A percentile compares a stretch with the other conserved stretches of the same genome.
Evolutionary conservation across 1,140 invertebrate species (phyloP).

Genomic region (Drosophila ironensis): DNA sequence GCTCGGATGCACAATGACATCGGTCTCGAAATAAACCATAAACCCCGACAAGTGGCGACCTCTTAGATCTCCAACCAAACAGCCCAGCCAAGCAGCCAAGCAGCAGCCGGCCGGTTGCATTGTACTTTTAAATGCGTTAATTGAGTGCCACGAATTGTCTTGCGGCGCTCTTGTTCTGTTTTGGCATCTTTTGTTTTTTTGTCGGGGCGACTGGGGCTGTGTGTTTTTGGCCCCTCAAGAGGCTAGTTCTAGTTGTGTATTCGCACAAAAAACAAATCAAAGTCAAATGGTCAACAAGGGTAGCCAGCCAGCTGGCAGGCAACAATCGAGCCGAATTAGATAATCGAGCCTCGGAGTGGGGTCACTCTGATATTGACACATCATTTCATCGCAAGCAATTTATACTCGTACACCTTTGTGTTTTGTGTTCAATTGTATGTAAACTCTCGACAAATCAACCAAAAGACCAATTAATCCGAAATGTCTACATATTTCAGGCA

Average conservation of each 20-base stretch:
- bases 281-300: conserved; percentile 52
- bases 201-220: too few relatives aligned
- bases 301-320: too few relatives aligned
- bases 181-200: conserved; percentile 13
- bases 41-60: conserved; percentile 46
- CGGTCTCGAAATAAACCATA: conserved; percentile 58
- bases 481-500: too few relatives aligned
- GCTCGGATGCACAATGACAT: conserved; percentile 56
- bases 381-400: too few relatives aligned
- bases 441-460: too few relatives aligned
- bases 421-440: too few relatives aligned
- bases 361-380: too few relatives aligned
- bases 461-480: too few relatives aligned
- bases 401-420: too few relatives aligned
- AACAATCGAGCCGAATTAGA: too few relatives aligned
- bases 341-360: too few relatives aligned
- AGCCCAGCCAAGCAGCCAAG: background rate
- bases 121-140: conserved; percentile 76
- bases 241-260: conserved; percentile 13
- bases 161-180: conserved; percentile 20
- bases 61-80: background rate
- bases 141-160: conserved; percentile 71
- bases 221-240: background rate
- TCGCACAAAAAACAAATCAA: conserved; percentile 43
- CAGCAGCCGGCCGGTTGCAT: conserved; percentile 7